phyloP scores from a whole-genome alignment of 2,797 vertebrate species.

The Psittacula echo region DNA sequence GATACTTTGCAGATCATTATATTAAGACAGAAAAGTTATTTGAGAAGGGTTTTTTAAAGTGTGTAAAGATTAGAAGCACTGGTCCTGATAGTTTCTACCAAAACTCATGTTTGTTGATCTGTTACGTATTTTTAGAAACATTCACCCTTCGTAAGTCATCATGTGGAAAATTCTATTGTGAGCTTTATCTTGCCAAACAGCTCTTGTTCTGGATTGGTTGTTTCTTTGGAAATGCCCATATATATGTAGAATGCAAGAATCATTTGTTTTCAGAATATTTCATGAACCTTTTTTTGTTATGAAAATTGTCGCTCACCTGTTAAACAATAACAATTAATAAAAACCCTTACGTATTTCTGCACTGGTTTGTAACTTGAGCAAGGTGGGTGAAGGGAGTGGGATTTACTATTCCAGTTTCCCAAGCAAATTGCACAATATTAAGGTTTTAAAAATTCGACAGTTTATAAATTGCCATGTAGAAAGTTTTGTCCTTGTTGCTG shows the following conservation, averaged over 20 bases:
- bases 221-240: background rate
- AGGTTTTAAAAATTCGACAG: background rate
- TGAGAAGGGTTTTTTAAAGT: background rate
- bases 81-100: background rate
- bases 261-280: background rate
- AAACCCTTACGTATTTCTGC: background rate
- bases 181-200: background rate
- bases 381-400: background rate
- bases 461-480: background rate
- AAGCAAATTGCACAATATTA: background rate
- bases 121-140: background rate
- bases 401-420: background rate
- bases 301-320: background rate
- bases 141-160: background rate
- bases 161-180: background rate
- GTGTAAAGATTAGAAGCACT: background rate
- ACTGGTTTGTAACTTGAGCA: background rate
- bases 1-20: background rate
- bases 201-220: background rate
- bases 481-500: background rate
- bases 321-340: slow-evolving; percentile 16
- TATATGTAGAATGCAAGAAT: background rate
- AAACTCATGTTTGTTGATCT: background rate
- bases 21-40: background rate
- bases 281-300: background rate